These are phyloP conservation scores for Orchestes rusci DNA, from an alignment of 2,888 invertebrate species.

Conservation along the genomic window DNA sequence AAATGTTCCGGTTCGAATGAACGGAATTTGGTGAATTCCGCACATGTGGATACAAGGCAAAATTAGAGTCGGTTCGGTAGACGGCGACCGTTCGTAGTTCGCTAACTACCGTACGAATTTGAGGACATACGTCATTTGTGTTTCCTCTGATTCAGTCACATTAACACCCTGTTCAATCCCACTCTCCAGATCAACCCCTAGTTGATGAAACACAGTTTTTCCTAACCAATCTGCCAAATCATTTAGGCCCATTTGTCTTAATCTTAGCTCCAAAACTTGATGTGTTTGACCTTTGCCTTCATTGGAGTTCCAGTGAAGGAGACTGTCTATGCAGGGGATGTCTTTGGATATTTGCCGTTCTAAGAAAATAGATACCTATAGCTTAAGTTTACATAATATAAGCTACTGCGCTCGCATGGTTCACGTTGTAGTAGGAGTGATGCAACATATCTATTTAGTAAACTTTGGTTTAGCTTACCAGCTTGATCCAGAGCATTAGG, in stretches of 20 bases:
- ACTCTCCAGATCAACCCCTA: constrained; percentile 45
- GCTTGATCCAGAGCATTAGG: constrained; percentile 44
- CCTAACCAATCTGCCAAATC: constrained; percentile 58
- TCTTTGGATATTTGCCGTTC: constrained; percentile 47
- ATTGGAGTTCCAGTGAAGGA: constrained; percentile 53
- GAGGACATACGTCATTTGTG: too few species aligned
- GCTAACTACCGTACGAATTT: too few species aligned
- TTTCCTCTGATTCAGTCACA: too few species aligned
- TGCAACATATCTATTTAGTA: too few species aligned
- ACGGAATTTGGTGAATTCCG: too few species aligned
- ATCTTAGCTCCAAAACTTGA: constrained; percentile 47
- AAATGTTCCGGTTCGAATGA: too few species aligned
- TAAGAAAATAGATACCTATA: constrained; percentile 22
- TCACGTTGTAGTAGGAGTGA: too few species aligned
- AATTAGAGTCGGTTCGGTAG: too few species aligned
- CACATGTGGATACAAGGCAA: too few species aligned
- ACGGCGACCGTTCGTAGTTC: too few species aligned
- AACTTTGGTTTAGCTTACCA: constrained; percentile 40
- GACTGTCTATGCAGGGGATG: constrained; percentile 49
- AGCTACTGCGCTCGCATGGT: too few species aligned
- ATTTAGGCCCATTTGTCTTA: constrained; percentile 51
- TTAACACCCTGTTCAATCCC: constrained; percentile 33
- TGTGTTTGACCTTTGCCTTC: constrained; percentile 54
- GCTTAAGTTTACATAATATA: too few species aligned
- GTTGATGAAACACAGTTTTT: constrained; percentile 48